Conservation (phyloP, 2,888 invertebrate species). For the Cerceris ruficornis region DNA sequence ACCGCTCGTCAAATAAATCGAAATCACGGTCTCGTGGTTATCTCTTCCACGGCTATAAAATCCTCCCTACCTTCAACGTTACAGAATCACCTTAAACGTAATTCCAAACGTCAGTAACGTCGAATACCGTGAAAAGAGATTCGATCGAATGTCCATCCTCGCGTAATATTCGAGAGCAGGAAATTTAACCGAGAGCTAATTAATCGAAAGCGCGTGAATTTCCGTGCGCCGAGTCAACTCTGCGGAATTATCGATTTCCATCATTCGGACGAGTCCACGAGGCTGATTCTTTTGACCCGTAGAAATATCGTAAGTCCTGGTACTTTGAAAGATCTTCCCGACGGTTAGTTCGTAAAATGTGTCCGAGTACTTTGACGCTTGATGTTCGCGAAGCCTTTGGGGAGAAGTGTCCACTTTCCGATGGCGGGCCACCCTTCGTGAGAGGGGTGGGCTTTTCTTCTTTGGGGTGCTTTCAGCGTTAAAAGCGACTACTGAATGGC, state of each 20-base stretch:
- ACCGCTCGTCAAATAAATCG: too few relatives aligned
- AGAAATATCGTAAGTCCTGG: constrained; percentile 5
- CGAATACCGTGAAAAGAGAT: too few relatives aligned
- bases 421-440: constrained; percentile 38
- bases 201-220: not conserved
- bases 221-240: too few relatives aligned
- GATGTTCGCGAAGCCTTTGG: constrained; percentile 38
- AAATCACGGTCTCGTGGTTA: too few relatives aligned
- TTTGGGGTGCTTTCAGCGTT: constrained; percentile 54
- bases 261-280: too few relatives aligned
- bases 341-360: constrained; percentile 45
- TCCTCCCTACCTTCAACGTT: too few relatives aligned
- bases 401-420: constrained; percentile 55
- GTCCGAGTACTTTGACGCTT: constrained; percentile 45
- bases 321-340: constrained; percentile 41
- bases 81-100: too few relatives aligned
- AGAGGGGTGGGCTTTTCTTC: constrained; percentile 46
- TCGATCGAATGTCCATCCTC: not conserved
- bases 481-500: constrained; percentile 65
- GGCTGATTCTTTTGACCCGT: too few relatives aligned
- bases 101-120: too few relatives aligned
- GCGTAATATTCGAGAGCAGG: not conserved
- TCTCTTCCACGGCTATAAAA: too few relatives aligned
- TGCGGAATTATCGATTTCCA: too few relatives aligned
- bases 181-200: not conserved